These are phyloP conservation scores for Baryphthengus martii DNA, from an alignment of 2,113 vertebrate genomes.

Conservation along the genomic window DNA sequence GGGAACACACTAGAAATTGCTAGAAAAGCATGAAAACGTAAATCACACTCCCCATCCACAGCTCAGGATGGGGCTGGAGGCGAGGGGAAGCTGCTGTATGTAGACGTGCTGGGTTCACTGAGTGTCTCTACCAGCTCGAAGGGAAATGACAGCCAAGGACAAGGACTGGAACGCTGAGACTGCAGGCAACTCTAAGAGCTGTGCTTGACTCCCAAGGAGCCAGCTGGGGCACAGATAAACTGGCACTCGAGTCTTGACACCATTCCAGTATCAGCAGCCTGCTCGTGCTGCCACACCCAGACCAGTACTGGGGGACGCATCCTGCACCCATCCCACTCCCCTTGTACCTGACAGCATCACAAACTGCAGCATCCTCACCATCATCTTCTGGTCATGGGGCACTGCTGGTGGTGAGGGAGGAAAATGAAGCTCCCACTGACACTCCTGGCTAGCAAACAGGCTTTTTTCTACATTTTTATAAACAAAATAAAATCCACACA, in stretches of 20 bases:
- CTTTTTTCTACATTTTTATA: background rate
- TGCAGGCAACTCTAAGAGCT: background rate
- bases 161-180: background rate
- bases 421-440: background rate
- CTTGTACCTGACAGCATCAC: rapidly evolving
- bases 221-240: background rate
- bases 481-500: background rate
- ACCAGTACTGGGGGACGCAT: rapidly evolving
- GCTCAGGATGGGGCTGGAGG: background rate
- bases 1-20: constrained; percentile 39
- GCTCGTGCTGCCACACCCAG: rapidly evolving
- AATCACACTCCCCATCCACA: background rate
- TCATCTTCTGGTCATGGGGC: rapidly evolving
- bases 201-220: background rate
- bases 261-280: background rate
- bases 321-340: rapidly evolving
- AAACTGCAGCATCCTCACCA: background rate
- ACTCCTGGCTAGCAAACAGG: background rate
- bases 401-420: background rate
- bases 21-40: constrained; percentile 39
- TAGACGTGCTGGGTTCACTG: background rate
- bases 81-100: background rate
- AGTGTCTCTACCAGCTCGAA: background rate
- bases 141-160: background rate
- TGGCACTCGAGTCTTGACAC: background rate